Percentiles rank a stretch among this genome's conserved stretches.
Evolutionary conservation across 2,797 vertebrate species (phyloP).

Genomic region (Gastrophryne carolinensis): DNA sequence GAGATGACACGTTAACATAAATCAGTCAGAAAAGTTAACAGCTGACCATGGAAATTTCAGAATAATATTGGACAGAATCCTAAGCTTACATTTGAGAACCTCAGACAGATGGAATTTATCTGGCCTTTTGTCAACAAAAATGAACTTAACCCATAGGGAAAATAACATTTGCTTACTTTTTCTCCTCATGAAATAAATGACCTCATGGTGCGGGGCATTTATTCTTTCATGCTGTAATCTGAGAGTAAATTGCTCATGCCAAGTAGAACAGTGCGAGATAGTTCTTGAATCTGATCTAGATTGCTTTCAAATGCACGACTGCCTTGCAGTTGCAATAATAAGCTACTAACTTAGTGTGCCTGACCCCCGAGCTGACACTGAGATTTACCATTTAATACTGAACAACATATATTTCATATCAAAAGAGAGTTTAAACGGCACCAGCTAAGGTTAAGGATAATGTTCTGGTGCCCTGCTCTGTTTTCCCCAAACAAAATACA

Average conservation of each 20-base stretch:
- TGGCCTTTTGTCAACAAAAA: constrained; percentile 60
- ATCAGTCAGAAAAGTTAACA: constrained; percentile 38
- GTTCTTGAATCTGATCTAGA: constrained; percentile 25
- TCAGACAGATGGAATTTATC: constrained; percentile 61
- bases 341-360: not conserved
- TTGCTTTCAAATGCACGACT: constrained; percentile 18
- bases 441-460: too few species aligned
- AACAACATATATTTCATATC: not conserved
- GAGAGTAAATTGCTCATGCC: constrained; percentile 34
- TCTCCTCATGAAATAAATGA: constrained; percentile 61
- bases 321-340: not conserved
- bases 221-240: constrained; percentile 52
- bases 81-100: constrained; percentile 56
- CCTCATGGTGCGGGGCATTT: constrained; percentile 50
- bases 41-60: constrained; percentile 23
- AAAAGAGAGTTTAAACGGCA: too few species aligned
- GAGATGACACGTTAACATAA: constrained; percentile 39
- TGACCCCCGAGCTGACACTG: not conserved
- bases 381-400: not conserved
- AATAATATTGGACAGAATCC: constrained; percentile 52
- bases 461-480: too few species aligned
- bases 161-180: constrained; percentile 61
- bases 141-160: constrained; percentile 57
- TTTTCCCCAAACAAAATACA: too few species aligned
- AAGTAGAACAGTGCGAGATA: constrained; percentile 40